A percentile compares a stretch with the other conserved stretches of the same genome.
phyloP scores from a whole-genome alignment of 2,888 invertebrate genomes.

The Automeris io region DNA sequence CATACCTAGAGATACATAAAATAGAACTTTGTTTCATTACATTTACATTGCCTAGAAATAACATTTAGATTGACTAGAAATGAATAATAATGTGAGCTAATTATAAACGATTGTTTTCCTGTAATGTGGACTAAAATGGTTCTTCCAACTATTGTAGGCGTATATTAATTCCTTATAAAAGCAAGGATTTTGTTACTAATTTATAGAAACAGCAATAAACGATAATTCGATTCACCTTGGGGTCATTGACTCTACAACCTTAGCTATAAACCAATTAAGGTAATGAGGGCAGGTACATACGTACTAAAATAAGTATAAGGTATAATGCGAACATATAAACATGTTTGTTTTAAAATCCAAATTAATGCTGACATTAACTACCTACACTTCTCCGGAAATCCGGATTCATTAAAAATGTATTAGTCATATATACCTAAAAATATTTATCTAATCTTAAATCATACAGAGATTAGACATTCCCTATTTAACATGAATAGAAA shows the following conservation, averaged over 20 bases:
- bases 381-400: background rate
- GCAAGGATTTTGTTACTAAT: conserved; percentile 3
- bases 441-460: too few relatives aligned
- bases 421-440: background rate
- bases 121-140: background rate
- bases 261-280: conserved; percentile 45
- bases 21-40: too few relatives aligned
- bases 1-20: too few relatives aligned
- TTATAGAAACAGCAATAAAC: conserved; percentile 14
- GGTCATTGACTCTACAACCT: conserved; percentile 31
- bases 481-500: too few relatives aligned
- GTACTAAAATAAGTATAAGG: conserved; percentile 22
- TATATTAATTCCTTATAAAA: background rate
- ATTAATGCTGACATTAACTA: background rate
- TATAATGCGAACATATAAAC: conserved; percentile 18
- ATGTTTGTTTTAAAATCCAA: conserved; percentile 13
- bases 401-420: background rate
- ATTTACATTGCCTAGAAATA: too few relatives aligned
- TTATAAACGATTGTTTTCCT: background rate
- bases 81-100: too few relatives aligned
- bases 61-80: too few relatives aligned
- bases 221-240: conserved; percentile 15
- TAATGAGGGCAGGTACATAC: conserved; percentile 31
- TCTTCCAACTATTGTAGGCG: background rate
- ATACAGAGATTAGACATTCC: too few relatives aligned